Evolutionary conservation across 2,888 invertebrate genomes (phyloP).

Genomic region (Gerosis bhagava): DNA sequence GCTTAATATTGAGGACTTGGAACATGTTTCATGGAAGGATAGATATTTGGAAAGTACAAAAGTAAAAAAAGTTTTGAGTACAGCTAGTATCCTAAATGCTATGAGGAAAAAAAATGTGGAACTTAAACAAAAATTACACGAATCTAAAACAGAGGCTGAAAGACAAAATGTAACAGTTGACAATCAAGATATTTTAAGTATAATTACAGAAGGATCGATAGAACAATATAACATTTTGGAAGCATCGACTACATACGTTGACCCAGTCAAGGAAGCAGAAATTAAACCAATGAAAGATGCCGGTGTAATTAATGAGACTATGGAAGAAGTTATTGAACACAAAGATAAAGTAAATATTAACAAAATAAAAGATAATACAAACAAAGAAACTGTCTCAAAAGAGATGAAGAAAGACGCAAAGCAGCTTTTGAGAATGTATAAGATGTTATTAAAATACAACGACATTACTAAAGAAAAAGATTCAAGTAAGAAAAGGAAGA

Average conservation of each 20-base stretch:
- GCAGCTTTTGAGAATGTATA: conserved; percentile 73
- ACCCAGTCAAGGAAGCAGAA: conserved; percentile 47
- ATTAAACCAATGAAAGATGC: too few relatives aligned
- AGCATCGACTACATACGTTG: conserved; percentile 61
- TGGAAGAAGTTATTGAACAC: conserved; percentile 4
- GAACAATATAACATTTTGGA: conserved; percentile 78
- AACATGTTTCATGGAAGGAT: conserved; percentile 77
- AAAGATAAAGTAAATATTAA: conserved; percentile 29
- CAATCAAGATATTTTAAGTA: too few relatives aligned
- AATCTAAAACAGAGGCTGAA: conserved; percentile 46
- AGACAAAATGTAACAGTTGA: too few relatives aligned
- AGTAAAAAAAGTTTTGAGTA: conserved; percentile 77
- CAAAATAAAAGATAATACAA: conserved; percentile 30
- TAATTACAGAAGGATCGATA: conserved; percentile 81
- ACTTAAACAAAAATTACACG: conserved; percentile 62
- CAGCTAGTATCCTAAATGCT: conserved; percentile 80
- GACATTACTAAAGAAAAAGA: conserved; percentile 54
- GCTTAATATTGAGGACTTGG: conserved; percentile 27
- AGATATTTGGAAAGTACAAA: conserved; percentile 83
- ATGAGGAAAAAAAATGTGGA: conserved; percentile 82
- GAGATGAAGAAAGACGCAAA: conserved; percentile 72
- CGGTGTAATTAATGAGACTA: conserved; percentile 24
- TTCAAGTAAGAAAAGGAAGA: conserved; percentile 58
- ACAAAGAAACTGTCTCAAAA: conserved; percentile 31
- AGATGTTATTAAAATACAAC: conserved; percentile 65